Base-by-base conservation (phyloP, 2,888 invertebrate genomes). In the Nomada lathburiana region DNA sequence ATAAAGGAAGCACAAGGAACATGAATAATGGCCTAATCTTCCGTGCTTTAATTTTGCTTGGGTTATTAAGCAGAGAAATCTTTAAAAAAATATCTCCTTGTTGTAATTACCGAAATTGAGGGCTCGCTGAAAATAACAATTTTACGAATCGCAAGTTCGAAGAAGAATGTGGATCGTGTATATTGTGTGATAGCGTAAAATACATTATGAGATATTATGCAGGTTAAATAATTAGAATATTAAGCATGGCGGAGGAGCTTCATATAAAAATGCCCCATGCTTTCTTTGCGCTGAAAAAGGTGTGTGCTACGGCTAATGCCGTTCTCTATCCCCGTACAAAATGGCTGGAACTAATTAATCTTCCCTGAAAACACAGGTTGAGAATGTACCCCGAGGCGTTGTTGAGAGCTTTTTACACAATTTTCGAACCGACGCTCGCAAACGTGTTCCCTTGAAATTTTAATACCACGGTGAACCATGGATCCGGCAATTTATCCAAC, bases 381-480 rank as follows among this genome's bases (percentile, higher is more conserved):
- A 13, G 9, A 59, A 42, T n/a, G 52, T 18, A 20, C 16, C 50
- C 16, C 42, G 57, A 18, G 20, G 20, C 26, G 23, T 26, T 63
- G 20, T 29, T 20, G 18, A 50, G n/a, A 70, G 23, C 62, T 16
- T 76, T 70, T 70, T 42, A 69, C 62, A 20, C 42, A 26, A 36
- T 63, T 70, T 36, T 59, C 63, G 26, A 50, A 50, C 13, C 44
- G 10, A 13, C 16, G 23, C 26, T 29, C 13, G 26, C 5, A 20
- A 18, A 23, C 29, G 16, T 29, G 44, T 57, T 55, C 5, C 55
- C 63, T 29, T 57, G n/a, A 63, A 70, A 64, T 57, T 70, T 76
- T 76, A 53, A 76, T 44, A 20, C 47, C 23, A 44, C 70, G 60
- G 69, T 70, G 47, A 70, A 76, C 59, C 47, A 20, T n/a, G n/a